Percentiles rank a stretch among this genome's conserved stretches.
phyloP scores from a whole-genome alignment of 2,888 invertebrate genomes.

The Heteropelma amictum region DNA sequence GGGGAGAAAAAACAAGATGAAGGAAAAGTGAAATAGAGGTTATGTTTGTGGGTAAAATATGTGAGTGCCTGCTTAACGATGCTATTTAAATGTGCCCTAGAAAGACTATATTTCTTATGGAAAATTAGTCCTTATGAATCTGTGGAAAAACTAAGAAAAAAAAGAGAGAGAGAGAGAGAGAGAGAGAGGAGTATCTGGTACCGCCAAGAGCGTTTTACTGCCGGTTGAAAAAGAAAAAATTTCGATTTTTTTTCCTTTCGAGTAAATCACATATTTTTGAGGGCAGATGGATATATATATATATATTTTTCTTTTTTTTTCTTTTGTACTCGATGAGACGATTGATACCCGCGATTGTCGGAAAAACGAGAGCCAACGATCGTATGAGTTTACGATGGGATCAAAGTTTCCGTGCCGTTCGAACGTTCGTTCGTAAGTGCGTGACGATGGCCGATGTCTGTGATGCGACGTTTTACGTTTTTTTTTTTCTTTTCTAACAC shows the following conservation, averaged over 20 bases:
- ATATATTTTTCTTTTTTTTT: too few species aligned
- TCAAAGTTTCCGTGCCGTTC: conserved; percentile 51
- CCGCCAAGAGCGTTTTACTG: conserved; percentile 52
- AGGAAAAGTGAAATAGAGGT: conserved; percentile 70
- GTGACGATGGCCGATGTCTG: conserved; percentile 42
- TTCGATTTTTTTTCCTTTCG: conserved; percentile 31
- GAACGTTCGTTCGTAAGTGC: conserved; percentile 3
- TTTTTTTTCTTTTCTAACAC: conserved; percentile 13
- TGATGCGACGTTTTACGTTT: conserved; percentile 38
- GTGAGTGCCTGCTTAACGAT: conserved; percentile 75
- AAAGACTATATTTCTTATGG: conserved; percentile 58
- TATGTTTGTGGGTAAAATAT: conserved; percentile 73
- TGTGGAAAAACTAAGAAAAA: conserved; percentile 9
- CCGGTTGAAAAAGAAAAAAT: conserved; percentile 42
- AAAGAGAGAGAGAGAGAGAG: conserved; percentile 10
- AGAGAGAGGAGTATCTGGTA: conserved; percentile 37
- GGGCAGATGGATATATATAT: conserved; percentile 51
- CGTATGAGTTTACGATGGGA: conserved; percentile 39
- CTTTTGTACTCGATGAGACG: conserved; percentile 54
- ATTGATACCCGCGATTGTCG: conserved; percentile 16
- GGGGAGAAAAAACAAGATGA: not conserved
- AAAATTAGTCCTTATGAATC: conserved; percentile 53
- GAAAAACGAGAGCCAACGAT: conserved; percentile 30
- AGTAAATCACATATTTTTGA: conserved; percentile 26
- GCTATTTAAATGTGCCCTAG: conserved; percentile 72